Evolutionary conservation across 2,113 vertebrate genomes (phyloP).

Genomic region (Sporophila hypoxantha): DNA sequence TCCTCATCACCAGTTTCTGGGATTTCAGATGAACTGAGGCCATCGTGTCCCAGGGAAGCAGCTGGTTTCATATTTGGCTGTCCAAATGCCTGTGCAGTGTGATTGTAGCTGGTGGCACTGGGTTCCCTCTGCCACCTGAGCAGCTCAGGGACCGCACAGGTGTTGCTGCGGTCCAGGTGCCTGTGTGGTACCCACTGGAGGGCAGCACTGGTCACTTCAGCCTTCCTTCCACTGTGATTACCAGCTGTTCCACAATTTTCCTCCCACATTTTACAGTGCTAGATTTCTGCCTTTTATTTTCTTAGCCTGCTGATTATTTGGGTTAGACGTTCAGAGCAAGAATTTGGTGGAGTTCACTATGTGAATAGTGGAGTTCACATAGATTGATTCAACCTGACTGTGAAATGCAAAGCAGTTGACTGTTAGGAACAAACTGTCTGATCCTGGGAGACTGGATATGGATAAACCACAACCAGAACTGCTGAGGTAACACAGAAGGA

Average conservation of each 20-base stretch:
- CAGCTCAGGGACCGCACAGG: neutral
- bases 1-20: neutral
- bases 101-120: neutral
- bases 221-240: neutral
- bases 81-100: neutral
- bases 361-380: neutral
- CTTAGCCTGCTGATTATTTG: conserved; percentile 25
- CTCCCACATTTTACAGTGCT: neutral
- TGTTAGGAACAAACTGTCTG: neutral
- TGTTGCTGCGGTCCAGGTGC: neutral
- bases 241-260: neutral
- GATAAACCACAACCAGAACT: neutral
- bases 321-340: conserved; percentile 23
- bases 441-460: neutral
- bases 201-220: conserved; percentile 24
- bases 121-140: neutral
- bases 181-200: conserved; percentile 45
- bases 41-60: neutral
- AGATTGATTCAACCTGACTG: neutral
- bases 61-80: neutral
- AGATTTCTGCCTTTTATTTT: conserved; percentile 27
- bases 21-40: neutral
- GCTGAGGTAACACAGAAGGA: neutral
- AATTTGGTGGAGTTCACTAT: neutral
- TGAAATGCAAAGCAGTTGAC: neutral